Percentiles rank a stretch among this genome's conserved stretches.
Conservation (phyloP, 1,140 invertebrate species). For the Heliconius congener region DNA sequence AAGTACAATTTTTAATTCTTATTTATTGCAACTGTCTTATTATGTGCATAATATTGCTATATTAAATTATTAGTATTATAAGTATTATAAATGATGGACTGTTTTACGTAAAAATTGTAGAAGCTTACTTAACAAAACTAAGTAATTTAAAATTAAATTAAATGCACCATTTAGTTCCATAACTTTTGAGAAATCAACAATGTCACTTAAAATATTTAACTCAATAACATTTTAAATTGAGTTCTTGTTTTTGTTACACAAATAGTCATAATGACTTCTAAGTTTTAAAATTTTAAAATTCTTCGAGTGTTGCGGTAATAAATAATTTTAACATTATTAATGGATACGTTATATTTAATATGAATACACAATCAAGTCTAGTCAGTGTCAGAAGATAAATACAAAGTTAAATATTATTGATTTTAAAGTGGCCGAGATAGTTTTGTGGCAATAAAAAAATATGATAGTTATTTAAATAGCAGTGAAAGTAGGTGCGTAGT, state of each 20-base stretch:
- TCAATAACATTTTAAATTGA: no score
- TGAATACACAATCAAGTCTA: slow-evolving; percentile 5
- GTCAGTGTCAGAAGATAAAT: slow-evolving; percentile 1
- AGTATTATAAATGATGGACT: background rate
- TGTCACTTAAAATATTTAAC: no score
- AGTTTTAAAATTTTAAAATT: no score
- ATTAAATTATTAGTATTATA: background rate
- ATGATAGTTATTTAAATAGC: background rate
- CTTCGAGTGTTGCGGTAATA: no score
- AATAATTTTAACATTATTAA: no score
- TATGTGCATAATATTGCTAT: background rate
- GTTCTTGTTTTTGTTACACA: no score
- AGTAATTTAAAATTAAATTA: no score
- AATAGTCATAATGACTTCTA: no score
- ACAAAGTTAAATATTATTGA: background rate
- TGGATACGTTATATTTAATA: background rate
- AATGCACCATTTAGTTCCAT: no score
- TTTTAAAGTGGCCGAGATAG: background rate
- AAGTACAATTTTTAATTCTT: background rate
- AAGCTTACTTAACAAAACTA: no score
- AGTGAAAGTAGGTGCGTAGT: background rate
- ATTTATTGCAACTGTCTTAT: background rate
- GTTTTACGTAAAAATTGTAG: background rate
- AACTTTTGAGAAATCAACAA: no score
- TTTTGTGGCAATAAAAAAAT: background rate